phyloP scores from a whole-genome alignment of 2,888 invertebrate species.

The Mylabris sibirica region DNA sequence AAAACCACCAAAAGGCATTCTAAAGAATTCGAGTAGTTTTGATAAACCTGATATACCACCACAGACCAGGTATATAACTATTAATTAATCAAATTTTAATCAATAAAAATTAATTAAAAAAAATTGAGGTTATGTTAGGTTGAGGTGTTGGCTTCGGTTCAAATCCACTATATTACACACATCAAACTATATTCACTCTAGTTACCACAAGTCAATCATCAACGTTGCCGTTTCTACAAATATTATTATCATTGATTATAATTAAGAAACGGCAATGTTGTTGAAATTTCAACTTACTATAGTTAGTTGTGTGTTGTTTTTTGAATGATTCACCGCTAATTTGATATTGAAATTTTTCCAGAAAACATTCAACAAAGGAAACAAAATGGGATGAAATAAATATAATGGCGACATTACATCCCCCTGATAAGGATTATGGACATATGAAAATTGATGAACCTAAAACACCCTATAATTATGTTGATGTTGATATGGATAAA shows the following conservation, averaged over 20 bases:
- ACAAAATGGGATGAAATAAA: conserved; percentile 98
- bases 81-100: background rate
- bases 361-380: conserved; percentile 61
- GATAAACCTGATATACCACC: conserved; percentile 68
- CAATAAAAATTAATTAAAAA: background rate
- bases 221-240: too few species aligned
- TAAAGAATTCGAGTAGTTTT: conserved; percentile 92
- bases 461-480: conserved; percentile 87
- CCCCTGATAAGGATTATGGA: conserved; percentile 97
- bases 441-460: conserved; percentile 99
- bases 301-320: too few species aligned
- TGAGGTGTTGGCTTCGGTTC: conserved; percentile 15
- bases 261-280: too few species aligned
- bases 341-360: conserved; percentile 15
- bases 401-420: conserved; percentile 97
- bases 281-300: too few species aligned
- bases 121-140: conserved; percentile 16
- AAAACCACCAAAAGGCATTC: conserved; percentile 87
- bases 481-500: conserved; percentile 66
- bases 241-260: too few species aligned
- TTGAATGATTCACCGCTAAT: background rate
- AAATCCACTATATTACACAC: too few species aligned
- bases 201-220: too few species aligned
- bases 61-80: conserved; percentile 48
- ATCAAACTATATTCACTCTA: too few species aligned